phyloP scores from a whole-genome alignment of 2,797 vertebrate genomes.

The Crenuchus spilurus region DNA sequence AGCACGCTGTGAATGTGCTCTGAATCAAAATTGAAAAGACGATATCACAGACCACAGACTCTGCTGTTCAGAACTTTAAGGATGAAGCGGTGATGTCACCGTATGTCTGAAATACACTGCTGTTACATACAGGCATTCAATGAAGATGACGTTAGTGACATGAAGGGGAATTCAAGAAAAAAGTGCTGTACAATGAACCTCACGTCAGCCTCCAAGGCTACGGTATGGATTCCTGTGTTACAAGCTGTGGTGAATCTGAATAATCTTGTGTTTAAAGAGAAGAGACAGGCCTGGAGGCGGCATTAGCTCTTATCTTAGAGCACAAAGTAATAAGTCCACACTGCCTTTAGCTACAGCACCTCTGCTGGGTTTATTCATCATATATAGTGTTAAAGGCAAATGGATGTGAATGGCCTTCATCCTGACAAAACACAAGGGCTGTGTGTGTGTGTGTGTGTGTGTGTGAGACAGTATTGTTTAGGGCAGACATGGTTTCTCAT shows the following conservation, averaged over 20 bases:
- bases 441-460: too few species aligned
- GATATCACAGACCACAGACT: background rate
- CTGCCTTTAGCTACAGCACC: slow-evolving; percentile 69
- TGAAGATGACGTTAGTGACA: too few species aligned
- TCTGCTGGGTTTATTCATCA: slow-evolving; percentile 58
- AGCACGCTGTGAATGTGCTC: background rate
- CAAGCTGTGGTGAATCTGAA: slow-evolving; percentile 71
- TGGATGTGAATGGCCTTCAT: background rate
- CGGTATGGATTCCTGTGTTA: slow-evolving; percentile 56
- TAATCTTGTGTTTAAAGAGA: slow-evolving; percentile 75
- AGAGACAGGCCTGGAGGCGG: slow-evolving; percentile 73
- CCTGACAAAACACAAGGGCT: too few species aligned
- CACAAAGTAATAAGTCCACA: slow-evolving; percentile 75
- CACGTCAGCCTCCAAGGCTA: slow-evolving; percentile 70
- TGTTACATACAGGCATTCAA: too few species aligned
- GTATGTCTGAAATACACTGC: background rate
- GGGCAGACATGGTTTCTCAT: too few species aligned
- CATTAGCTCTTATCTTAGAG: slow-evolving; percentile 72
- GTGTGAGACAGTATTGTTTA: background rate
- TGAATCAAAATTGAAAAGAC: background rate
- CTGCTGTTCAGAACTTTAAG: background rate
- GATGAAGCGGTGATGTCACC: background rate
- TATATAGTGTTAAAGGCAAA: background rate
- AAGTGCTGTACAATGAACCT: background rate
- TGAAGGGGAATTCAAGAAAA: too few species aligned